Base-by-base conservation (phyloP, 2,113 vertebrate genomes). In the Sakesphorus luctuosus region DNA sequence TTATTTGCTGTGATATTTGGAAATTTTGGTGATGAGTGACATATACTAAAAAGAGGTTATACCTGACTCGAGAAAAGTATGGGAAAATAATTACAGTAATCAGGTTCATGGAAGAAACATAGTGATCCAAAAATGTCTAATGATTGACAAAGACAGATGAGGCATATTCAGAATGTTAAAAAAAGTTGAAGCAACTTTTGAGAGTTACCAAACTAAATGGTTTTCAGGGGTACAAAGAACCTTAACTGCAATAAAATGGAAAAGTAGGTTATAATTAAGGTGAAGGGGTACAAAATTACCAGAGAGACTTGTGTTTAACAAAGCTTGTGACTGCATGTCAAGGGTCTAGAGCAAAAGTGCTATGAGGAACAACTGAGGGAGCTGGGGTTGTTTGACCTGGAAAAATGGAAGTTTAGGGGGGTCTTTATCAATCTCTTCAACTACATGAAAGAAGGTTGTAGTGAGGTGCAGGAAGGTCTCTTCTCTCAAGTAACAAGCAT, bases 51-150 rank as follows among this genome's bases (percentile, higher is more conserved):
- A 84, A 49, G 84, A 85, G 62, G 58, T 72, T 93, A 90, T 84
- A 83, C 61, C 69, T 83, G 66, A 82, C 43, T 96, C 52, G 50
- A 73, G 72, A 38, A 65, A 87, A 79, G 1, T 74, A 43, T 89
- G 38, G 93, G 66, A 43, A 94, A 92, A 82, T 95, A 96, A 96
- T 95, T 87, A 80, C 38, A 77, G 67, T 75, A 84, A 56, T 96
- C 63, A 73, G 44, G 20, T 82, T 77, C 40, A 38, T 89, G 68
- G 44, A 67, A 80, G 55, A 75, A 96, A 84, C 89, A 83, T 89
- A 6, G 21, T 87, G 77, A 94, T 95, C 79, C 74, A 78, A 71
- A 52, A 89, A 38, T 29, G 10, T 53, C 55, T 93, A 66, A 68
- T 90, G 87, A 87, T 40, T 93, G 87, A 89, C 87, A 91, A 72